These are phyloP conservation scores for Myotis yumanensis DNA, from an alignment of 2,113 vertebrate species.

Conservation along the genomic window DNA sequence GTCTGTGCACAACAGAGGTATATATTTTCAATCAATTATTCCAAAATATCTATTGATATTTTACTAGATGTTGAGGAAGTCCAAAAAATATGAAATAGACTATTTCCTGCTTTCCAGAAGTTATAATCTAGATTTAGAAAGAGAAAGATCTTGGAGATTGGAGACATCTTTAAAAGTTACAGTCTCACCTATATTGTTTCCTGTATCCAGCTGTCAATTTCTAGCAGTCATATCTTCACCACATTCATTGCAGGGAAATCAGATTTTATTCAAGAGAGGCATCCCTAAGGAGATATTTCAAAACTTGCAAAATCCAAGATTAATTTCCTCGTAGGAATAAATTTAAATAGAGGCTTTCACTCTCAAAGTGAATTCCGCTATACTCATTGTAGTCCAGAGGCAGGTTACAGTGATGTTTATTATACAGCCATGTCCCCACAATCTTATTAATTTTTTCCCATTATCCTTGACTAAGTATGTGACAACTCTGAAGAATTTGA, in stretches of 20 bases:
- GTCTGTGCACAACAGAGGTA: background rate
- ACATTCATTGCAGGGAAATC: background rate
- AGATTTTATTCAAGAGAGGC: background rate
- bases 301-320: conserved; percentile 47
- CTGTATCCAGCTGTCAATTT: background rate
- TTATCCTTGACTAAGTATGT: background rate
- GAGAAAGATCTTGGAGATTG: conserved; percentile 4
- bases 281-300: conserved; percentile 14
- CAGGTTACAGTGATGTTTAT: background rate
- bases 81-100: conserved; percentile 48
- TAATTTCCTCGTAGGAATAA: conserved; percentile 24
- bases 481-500: conserved; percentile 6
- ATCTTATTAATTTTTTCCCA: background rate
- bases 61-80: conserved; percentile 9
- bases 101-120: conserved; percentile 42
- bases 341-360: conserved; percentile 8
- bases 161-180: background rate
- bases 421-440: background rate
- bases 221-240: background rate
- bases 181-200: background rate
- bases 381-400: background rate
- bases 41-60: conserved; percentile 37
- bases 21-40: conserved; percentile 57
- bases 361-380: background rate
- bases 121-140: background rate